These are phyloP conservation scores for Heliconius hortense DNA, from an alignment of 2,888 invertebrate species.

Conservation along the genomic window DNA sequence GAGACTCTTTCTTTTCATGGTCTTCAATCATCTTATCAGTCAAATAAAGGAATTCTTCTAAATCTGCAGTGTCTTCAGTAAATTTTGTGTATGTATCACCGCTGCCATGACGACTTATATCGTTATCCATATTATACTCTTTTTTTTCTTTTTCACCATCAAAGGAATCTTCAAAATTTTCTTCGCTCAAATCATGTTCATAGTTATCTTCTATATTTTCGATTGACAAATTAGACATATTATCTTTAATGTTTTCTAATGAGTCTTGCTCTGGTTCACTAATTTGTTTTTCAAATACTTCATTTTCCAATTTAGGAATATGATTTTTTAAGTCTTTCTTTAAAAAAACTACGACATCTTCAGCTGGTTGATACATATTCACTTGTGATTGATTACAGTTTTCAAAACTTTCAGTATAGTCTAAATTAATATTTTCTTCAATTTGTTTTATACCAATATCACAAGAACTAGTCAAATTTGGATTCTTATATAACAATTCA, in stretches of 20 bases:
- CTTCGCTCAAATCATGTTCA: slow-evolving; percentile 60
- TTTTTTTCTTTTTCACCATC: slow-evolving; percentile 54
- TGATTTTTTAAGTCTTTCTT: slow-evolving; percentile 16
- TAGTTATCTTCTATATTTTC: slow-evolving; percentile 63
- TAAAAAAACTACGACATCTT: slow-evolving; percentile 18
- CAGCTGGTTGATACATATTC: slow-evolving; percentile 46
- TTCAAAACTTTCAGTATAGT: slow-evolving; percentile 48
- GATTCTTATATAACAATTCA: slow-evolving; percentile 70
- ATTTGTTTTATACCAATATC: slow-evolving; percentile 51
- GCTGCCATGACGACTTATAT: slow-evolving; percentile 66
- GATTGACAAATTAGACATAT: slow-evolving; percentile 52
- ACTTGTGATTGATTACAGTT: slow-evolving; percentile 42
- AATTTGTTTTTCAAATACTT: slow-evolving; percentile 5
- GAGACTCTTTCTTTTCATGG: slow-evolving; percentile 48
- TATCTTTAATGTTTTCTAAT: slow-evolving; percentile 46
- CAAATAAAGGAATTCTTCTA: slow-evolving; percentile 72
- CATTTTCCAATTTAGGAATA: neutral
- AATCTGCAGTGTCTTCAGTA: slow-evolving; percentile 67
- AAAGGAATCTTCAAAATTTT: slow-evolving; percentile 56
- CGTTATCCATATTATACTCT: slow-evolving; percentile 46
- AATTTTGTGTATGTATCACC: slow-evolving; percentile 77
- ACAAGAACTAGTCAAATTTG: slow-evolving; percentile 57
- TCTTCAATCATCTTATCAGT: slow-evolving; percentile 68
- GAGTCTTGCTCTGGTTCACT: slow-evolving; percentile 8
- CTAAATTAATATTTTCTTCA: slow-evolving; percentile 46